Percentiles rank a stretch among this genome's conserved stretches.
phyloP scores from a whole-genome alignment of 37 sponge, comb jelly and placozoan species.

The Axinella damicornis region DNA sequence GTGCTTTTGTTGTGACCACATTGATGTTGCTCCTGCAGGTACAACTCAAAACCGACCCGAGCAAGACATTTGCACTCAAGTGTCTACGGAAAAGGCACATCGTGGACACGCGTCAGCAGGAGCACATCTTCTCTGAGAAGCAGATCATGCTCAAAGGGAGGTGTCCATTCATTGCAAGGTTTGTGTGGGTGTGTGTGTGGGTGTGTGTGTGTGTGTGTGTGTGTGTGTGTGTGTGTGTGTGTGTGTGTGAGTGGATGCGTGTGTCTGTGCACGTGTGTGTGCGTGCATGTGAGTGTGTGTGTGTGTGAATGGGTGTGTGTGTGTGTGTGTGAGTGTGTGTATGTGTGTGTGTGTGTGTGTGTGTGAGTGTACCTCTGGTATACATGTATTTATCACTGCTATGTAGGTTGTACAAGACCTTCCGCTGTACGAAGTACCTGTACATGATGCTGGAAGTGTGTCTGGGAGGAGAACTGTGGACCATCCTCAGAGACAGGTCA shows the following conservation, averaged over 20 bases:
- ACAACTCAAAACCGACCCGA: slow-evolving; percentile 60
- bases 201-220: slow-evolving; percentile 40
- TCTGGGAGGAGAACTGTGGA: slow-evolving; percentile 99
- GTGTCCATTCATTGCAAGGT: slow-evolving; percentile 94
- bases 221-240: background rate
- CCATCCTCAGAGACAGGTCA: slow-evolving; percentile 93
- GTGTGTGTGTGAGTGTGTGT: background rate
- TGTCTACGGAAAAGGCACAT: slow-evolving; percentile 97
- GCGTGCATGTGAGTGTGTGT: slow-evolving; percentile 10
- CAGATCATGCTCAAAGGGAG: slow-evolving; percentile 87
- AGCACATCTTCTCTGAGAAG: slow-evolving; percentile 98
- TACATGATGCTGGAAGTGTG: slow-evolving; percentile 99
- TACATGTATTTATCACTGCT: background rate
- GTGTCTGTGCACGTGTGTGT: slow-evolving; percentile 25
- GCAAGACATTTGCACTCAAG: slow-evolving; percentile 93
- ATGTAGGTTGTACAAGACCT: slow-evolving; percentile 93
- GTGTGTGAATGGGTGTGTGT: slow-evolving; percentile 34
- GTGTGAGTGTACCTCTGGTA: too few relatives aligned
- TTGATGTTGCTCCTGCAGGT: slow-evolving; percentile 45
- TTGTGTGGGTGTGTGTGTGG: slow-evolving; percentile 14
- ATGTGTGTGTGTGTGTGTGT: too few relatives aligned
- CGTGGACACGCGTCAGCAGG: slow-evolving; percentile 98
- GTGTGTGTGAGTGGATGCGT: too few relatives aligned
- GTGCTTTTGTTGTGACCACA: too few relatives aligned
- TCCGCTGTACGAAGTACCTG: slow-evolving; percentile 88